phyloP scores from a whole-genome alignment of 2,888 invertebrate genomes.

The Erebia palarica region DNA sequence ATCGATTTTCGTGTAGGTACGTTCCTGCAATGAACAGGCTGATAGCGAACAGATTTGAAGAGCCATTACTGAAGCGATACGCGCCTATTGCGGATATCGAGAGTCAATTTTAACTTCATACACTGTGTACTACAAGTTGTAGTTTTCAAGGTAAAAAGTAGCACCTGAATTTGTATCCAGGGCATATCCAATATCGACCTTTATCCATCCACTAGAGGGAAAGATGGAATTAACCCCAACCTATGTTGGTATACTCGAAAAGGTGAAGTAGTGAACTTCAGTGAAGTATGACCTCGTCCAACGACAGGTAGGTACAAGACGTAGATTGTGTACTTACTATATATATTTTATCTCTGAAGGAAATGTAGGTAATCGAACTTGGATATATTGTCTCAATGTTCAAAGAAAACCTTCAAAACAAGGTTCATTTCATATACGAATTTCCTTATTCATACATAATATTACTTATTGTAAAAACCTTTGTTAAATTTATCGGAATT shows the following conservation, averaged over 20 bases:
- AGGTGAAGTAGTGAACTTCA: too few species aligned
- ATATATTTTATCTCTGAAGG: too few species aligned
- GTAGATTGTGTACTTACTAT: too few species aligned
- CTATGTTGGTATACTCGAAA: too few species aligned
- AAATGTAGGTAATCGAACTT: too few species aligned
- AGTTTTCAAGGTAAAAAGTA: not conserved
- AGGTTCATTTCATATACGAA: not conserved
- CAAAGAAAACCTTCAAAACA: not conserved
- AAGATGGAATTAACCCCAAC: too few species aligned
- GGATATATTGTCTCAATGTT: not conserved
- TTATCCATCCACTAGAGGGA: too few species aligned
- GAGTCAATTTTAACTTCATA: not conserved
- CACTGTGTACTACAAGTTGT: not conserved
- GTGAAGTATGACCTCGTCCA: too few species aligned
- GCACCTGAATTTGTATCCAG: too few species aligned
- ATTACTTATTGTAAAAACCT: not conserved
- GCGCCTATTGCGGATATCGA: not conserved
- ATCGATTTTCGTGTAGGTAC: conserved; percentile 26
- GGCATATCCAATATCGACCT: too few species aligned
- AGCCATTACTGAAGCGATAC: conserved; percentile 3
- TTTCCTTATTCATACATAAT: not conserved
- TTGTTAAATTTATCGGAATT: not conserved
- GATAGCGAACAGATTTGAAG: conserved; percentile 30
- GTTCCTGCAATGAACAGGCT: conserved; percentile 28
- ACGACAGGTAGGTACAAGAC: too few species aligned